Evolutionary conservation across 2,888 invertebrate species (phyloP), one percentile per base, ranked within the genome.

Genomic region (Trisateles emortualis): DNA sequence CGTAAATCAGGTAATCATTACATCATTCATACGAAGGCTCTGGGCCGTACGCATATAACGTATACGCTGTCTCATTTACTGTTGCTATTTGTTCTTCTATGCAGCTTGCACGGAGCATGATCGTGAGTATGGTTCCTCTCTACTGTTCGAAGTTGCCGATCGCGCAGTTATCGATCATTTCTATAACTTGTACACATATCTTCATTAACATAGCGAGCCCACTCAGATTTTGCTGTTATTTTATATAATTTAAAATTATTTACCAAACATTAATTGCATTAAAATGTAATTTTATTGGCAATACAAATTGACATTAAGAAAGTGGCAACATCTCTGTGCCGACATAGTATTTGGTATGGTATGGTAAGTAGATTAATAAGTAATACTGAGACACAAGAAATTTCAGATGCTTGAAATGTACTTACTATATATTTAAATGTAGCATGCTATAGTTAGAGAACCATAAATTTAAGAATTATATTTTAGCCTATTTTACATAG

Each of bases 101-200:
- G 94, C 95, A 95, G 96, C 96, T 96, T 96, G 96, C 96, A 96
- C 96, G 96, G 96, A 96, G 96, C 96, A 96, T 96, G 96, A 96
- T 96, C 95, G 96, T 96, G 95, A 96, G 96, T 96, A 96, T 94
- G 81, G 81, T 79, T 78, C 69, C 76, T 83, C 67, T 83, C 75
- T 80, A 80, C 67, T 72, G 81, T 69, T 66, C 51, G 57, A 63
- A 64, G 63, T 70, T 61, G 68, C 64, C 49, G 55, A 64, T 48
- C 50, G 59, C 66, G 71, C 70, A 61, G 60, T 8, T 59, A 60
- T 61, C 52, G 41, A 68, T 71, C 62, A 67, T 66, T 60, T 54
- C 58, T 65, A 60, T 74, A 30, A 44, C 26, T 60, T 71, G 46
- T 58, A 54, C 57, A 56, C 64, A 64, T 64, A 51, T 64, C 47